Evolutionary conservation across 2,113 vertebrate genomes (phyloP).

Genomic region (Orientallactaga bullata): DNA sequence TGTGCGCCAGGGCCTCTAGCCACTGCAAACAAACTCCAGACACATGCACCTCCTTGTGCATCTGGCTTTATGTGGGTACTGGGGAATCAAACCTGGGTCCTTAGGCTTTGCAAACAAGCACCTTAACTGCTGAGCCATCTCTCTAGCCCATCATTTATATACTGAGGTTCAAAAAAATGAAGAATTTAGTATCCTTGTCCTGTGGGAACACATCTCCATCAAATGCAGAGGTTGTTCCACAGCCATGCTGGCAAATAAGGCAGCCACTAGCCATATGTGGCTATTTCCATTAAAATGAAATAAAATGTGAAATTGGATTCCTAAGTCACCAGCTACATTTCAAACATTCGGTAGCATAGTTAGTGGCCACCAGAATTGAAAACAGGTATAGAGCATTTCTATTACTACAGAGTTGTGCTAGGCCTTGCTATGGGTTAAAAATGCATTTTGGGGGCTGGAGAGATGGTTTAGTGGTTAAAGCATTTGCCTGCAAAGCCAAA

Average conservation of each 20-base stretch:
- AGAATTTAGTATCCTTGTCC: neutral
- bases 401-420: slow-evolving; percentile 7
- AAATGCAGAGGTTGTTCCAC: neutral
- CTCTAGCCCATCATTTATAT: neutral
- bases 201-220: neutral
- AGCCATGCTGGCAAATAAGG: neutral
- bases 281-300: slow-evolving; percentile 58
- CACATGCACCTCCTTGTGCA: neutral
- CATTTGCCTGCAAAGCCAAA: neutral
- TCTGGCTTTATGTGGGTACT: neutral
- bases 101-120: neutral
- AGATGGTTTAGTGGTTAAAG: neutral
- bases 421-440: neutral
- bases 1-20: too few species aligned
- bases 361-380: slow-evolving; percentile 10
- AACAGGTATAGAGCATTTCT: neutral
- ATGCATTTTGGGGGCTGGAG: neutral
- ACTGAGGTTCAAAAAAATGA: neutral
- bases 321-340: slow-evolving; percentile 24
- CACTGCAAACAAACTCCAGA: too few species aligned
- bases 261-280: slow-evolving; percentile 24
- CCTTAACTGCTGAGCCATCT: neutral
- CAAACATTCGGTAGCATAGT: neutral
- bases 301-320: slow-evolving; percentile 57
- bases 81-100: neutral